Percentiles rank a stretch among this genome's conserved stretches.
Evolutionary conservation across 1,140 invertebrate species (phyloP).

Genomic region (Zaprionus ghesquierei): DNA sequence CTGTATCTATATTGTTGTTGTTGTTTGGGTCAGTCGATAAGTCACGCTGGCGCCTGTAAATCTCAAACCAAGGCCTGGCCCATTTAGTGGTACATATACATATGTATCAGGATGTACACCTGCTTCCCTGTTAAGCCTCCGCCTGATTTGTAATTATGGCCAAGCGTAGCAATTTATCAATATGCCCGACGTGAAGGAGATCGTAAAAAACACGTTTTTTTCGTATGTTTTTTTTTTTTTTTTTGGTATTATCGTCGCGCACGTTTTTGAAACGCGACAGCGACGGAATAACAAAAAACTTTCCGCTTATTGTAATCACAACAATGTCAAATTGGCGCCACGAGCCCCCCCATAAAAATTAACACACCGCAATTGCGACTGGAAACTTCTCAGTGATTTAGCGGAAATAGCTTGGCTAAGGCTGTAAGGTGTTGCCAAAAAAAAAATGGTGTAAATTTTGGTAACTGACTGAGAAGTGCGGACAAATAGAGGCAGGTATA

Average conservation of each 20-base stretch:
- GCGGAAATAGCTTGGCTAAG: slow-evolving; percentile 19
- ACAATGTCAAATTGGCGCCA: slow-evolving; percentile 37
- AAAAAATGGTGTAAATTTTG: neutral
- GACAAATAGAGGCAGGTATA: neutral
- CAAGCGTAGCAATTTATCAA: slow-evolving; percentile 60
- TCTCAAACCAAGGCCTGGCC: neutral
- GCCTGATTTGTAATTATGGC: slow-evolving; percentile 7
- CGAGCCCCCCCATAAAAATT: slow-evolving; percentile 15
- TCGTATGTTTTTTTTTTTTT: too few species aligned
- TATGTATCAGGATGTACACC: slow-evolving; percentile 1
- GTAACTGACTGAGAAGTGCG: neutral
- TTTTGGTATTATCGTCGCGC: slow-evolving; percentile 45
- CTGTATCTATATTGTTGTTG: slow-evolving; percentile 12
- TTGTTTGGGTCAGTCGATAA: slow-evolving; percentile 21
- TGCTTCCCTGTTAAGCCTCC: neutral
- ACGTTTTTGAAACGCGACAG: slow-evolving; percentile 67
- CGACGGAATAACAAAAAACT: slow-evolving; percentile 53
- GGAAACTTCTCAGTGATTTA: slow-evolving; percentile 17
- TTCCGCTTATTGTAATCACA: slow-evolving; percentile 64
- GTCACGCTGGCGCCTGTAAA: slow-evolving; percentile 23
- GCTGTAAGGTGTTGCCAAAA: neutral
- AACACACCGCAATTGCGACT: slow-evolving; percentile 4
- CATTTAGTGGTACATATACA: slow-evolving; percentile 1
- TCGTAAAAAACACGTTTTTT: slow-evolving; percentile 66
- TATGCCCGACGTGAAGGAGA: slow-evolving; percentile 33